phyloP scores from a whole-genome alignment of 2,113 vertebrate genomes.

The Anser brachyrhynchus region DNA sequence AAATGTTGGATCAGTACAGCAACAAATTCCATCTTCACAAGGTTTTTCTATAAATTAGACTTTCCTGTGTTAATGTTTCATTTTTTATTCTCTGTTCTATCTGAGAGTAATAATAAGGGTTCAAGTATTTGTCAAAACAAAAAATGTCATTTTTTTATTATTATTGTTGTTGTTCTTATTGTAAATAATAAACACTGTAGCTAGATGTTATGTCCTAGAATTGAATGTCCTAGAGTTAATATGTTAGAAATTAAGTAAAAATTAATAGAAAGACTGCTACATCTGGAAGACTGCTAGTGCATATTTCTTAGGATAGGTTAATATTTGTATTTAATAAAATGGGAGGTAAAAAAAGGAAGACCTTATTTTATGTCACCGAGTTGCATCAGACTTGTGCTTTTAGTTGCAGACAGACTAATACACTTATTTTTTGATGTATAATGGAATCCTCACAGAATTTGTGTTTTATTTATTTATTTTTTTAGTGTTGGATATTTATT shows the following conservation, averaged over 20 bases:
- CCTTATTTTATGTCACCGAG: neutral
- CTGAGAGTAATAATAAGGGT: neutral
- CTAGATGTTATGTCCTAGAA: too few species aligned
- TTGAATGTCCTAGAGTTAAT: neutral
- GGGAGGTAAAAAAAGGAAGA: neutral
- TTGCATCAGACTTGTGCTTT: neutral
- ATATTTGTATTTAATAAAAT: neutral
- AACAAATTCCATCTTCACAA: neutral
- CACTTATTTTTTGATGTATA: neutral
- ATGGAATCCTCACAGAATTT: neutral
- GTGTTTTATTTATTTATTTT: neutral
- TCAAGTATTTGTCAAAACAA: neutral
- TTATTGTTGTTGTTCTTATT: too few species aligned
- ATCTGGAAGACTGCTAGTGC: neutral
- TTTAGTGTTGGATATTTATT: neutral
- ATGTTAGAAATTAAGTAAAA: neutral
- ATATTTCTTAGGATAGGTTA: neutral
- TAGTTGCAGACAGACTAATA: neutral
- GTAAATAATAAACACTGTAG: neutral
- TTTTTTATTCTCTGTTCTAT: neutral
- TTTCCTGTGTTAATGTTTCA: neutral
- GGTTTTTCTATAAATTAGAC: neutral
- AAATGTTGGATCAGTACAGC: accelerated
- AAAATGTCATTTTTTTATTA: too few species aligned
- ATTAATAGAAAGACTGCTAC: neutral